phyloP scores from a whole-genome alignment of 2,888 invertebrate species.

The Podotricha telesiphe region DNA sequence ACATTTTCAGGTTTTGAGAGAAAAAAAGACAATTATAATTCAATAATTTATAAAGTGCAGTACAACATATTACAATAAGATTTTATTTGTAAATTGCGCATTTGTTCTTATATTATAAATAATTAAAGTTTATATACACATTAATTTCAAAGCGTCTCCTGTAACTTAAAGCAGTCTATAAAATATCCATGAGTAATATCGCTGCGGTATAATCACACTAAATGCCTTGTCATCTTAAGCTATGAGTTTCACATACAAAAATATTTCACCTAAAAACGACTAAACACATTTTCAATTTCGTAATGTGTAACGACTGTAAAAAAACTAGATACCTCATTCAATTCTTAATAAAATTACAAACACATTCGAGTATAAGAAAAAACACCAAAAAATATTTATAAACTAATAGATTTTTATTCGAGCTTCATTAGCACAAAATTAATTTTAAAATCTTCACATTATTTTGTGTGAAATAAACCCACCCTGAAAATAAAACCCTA shows the following conservation, averaged over 20 bases:
- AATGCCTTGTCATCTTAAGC: constrained; percentile 72
- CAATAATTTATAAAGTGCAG: constrained; percentile 81
- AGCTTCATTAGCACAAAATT: constrained; percentile 28
- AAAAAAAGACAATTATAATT: constrained; percentile 58
- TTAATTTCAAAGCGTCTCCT: constrained; percentile 69
- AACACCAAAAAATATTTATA: constrained; percentile 29
- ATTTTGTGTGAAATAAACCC: constrained; percentile 32
- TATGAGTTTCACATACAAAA: constrained; percentile 77
- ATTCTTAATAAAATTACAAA: constrained; percentile 30
- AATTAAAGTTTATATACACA: constrained; percentile 72
- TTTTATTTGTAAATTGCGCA: constrained; percentile 73
- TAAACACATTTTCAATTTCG: constrained; percentile 63
- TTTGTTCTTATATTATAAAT: constrained; percentile 73
- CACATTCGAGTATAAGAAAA: constrained; percentile 30
- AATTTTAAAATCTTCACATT: constrained; percentile 14
- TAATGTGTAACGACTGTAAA: constrained; percentile 44
- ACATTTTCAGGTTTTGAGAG: constrained; percentile 20
- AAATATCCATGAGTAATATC: constrained; percentile 53
- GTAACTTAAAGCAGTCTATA: constrained; percentile 78
- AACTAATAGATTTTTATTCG: constrained; percentile 32
- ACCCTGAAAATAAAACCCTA: constrained; percentile 33
- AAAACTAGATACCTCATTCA: constrained; percentile 25
- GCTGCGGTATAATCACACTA: constrained; percentile 57
- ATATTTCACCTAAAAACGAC: constrained; percentile 76
- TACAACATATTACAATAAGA: constrained; percentile 65